Evolutionary conservation across 2,888 invertebrate genomes (phyloP), one percentile per base, ranked within the genome.

Genomic region (Pollenia angustigena): DNA sequence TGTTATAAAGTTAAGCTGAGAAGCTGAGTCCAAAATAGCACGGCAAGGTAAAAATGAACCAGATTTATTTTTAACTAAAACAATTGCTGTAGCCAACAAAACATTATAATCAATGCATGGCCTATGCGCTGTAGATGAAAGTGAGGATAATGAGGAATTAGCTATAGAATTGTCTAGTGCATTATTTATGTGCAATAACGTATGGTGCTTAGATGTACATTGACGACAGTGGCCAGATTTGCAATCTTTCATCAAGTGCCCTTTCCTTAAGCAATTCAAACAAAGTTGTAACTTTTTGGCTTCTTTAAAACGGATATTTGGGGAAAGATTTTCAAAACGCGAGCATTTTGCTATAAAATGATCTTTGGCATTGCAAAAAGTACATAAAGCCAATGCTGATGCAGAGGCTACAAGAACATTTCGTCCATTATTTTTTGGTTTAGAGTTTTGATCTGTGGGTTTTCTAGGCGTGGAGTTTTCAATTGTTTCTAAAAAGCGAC

Each of bases 61-160:
- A 68, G 60, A 64, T 11, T 64, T 23, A 68, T 81, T 88, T 84
- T 87, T 88, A 12, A 89, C 71, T 4, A 81, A 72, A 4, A 88
- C 58, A 32, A 81, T n/a, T 11, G 84, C 84, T 2, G 83, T 87
- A 6, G 62, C 71, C 14, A 81, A 32, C 40, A 82, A 66, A 58
- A 81, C 42, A 50, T 7, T 54, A 18, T 46, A 9, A 44, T 18
- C 10, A 44, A 46, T 62, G n/a, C 3, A 16, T 62, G 18, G 11
- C 11, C 3, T n/a, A 4, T 46, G 18, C 18, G 42, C 54, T 18
- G 54, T 54, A 18, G 54, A 54, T 11, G 56, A 16, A 16, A 56
- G 16, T 11, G 56, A 32, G 54, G 54, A 2, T 2, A 23, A 23
- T 23, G 54, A 56, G 0, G 54, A 56, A 44, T 23, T 72, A 23